Conservation (phyloP, 37 sponge, comb jelly and placozoan genomes). For the Axinella damicornis region DNA sequence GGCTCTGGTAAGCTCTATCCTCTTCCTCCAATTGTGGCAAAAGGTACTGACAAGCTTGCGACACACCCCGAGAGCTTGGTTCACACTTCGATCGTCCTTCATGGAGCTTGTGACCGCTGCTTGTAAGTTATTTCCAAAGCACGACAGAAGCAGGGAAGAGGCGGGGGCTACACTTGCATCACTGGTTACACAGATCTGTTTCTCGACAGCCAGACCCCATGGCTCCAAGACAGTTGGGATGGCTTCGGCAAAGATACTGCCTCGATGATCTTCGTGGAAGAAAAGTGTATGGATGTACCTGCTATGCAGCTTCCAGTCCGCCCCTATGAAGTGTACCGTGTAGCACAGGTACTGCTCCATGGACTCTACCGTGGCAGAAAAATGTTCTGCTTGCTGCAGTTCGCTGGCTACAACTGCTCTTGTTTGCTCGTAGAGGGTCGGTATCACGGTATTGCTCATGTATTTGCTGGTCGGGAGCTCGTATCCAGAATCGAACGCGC, state of each 20-base stretch:
- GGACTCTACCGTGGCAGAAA: conserved; percentile 22
- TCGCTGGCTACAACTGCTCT: conserved; percentile 8
- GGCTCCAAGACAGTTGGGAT: conserved; percentile 5
- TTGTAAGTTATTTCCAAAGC: conserved; percentile 56
- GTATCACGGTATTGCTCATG: conserved; percentile 34
- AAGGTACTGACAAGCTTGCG: conserved; percentile 30
- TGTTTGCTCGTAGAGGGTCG: conserved; percentile 31
- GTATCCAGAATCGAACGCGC: conserved; percentile 29
- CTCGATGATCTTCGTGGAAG: conserved; percentile 42
- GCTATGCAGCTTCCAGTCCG: conserved; percentile 28
- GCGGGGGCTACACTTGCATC: conserved; percentile 31
- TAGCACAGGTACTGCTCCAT: conserved; percentile 28
- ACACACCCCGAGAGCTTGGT: conserved; percentile 22
- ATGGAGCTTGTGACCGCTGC: conserved; percentile 23
- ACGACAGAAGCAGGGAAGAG: conserved; percentile 6
- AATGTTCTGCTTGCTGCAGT: background rate
- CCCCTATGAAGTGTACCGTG: conserved; percentile 38
- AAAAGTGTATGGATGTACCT: conserved; percentile 12
- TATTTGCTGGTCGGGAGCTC: conserved; percentile 30
- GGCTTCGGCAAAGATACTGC: conserved; percentile 28
- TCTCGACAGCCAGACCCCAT: conserved; percentile 18
- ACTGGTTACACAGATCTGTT: conserved; percentile 38
- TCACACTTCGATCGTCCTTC: conserved; percentile 13
- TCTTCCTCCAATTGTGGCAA: conserved; percentile 32
- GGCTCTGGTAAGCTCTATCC: background rate